phyloP scores from a whole-genome alignment of 2,113 vertebrate species.

The human (Homo sapiens) region GRCh38 chr12:51364001-51364500 shows the following conservation, averaged over 20 bases:
- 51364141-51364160: constrained; percentile 88
- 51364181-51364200: constrained; percentile 96
- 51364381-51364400: background rate
- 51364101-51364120: constrained; percentile 81
- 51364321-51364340: constrained; percentile 96
- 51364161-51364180: constrained; percentile 91
- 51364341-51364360: constrained; percentile 96
- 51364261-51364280: constrained; percentile 94
- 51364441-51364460: too few species aligned
- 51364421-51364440: background rate
- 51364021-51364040: background rate
- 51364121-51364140: constrained; percentile 97
- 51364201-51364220: constrained; percentile 94
- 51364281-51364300: constrained; percentile 94
- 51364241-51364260: constrained; percentile 93
- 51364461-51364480: background rate
- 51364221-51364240: constrained; percentile 85
- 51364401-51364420: background rate
- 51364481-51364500: background rate
- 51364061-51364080: background rate
- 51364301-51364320: constrained; percentile 94
- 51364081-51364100: background rate
- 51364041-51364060: background rate
- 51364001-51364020: background rate
- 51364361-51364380: background rate